Evolutionary conservation across 2,888 invertebrate species (phyloP).

Genomic region (Monochamus alternatus): DNA sequence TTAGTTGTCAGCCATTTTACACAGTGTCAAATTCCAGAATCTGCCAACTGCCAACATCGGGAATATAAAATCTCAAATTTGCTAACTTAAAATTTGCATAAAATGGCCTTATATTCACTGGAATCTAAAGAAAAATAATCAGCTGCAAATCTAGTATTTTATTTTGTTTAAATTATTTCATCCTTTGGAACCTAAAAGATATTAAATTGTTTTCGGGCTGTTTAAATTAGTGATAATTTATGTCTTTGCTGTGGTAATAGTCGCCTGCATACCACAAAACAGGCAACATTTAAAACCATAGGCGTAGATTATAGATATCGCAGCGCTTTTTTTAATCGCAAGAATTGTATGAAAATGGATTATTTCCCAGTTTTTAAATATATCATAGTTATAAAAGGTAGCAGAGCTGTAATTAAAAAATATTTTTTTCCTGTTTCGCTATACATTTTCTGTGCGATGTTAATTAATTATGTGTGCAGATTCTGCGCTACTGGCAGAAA

Average conservation of each 20-base stretch:
- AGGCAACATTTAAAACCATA: slow-evolving; percentile 55
- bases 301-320: slow-evolving; percentile 42
- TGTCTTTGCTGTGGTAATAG: slow-evolving; percentile 35
- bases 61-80: slow-evolving; percentile 44
- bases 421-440: no score
- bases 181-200: no score
- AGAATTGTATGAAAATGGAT: not conserved
- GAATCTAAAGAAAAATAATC: not conserved
- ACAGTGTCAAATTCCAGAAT: slow-evolving; percentile 71
- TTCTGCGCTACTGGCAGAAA: slow-evolving; percentile 57
- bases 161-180: no score
- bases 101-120: slow-evolving; percentile 18
- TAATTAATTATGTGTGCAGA: not conserved
- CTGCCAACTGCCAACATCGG: slow-evolving; percentile 68
- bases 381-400: no score
- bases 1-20: slow-evolving; percentile 71
- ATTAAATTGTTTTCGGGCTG: no score
- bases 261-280: slow-evolving; percentile 47
- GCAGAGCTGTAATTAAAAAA: no score
- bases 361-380: not conserved
- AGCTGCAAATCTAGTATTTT: no score
- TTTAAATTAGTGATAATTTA: slow-evolving; percentile 42
- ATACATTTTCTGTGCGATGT: no score
- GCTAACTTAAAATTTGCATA: slow-evolving; percentile 13
- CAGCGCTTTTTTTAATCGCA: not conserved